Base-by-base conservation (phyloP, 2,797 vertebrate genomes). In the Betta splendens region DNA sequence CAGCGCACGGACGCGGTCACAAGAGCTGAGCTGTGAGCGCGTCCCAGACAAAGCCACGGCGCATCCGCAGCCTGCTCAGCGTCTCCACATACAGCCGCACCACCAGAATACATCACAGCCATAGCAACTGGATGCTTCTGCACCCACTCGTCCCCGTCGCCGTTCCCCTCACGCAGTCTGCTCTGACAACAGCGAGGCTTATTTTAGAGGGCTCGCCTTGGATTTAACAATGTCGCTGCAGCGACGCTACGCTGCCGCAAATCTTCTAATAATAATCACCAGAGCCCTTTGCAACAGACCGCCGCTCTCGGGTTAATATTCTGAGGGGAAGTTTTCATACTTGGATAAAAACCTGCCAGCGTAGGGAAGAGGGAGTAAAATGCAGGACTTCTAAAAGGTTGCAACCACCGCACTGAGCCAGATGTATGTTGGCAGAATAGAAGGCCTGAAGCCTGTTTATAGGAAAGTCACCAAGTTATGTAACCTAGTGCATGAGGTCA, bases 361-460 rank as follows among this genome's bases (percentile, higher is more conserved):
- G 77, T 60, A 82, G 81, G 85, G 57, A 69, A 53, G 32, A 40
- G 20, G 25, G 15, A 29, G 50, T 45, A 65, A 74, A 64, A 77
- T 37, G 25, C 37, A 35, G 21, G 50, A 56, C 58, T 77, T 77
- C 55, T 79, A 32, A 57, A 74, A 58, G 52, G 49, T 43, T 79
- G 78, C 18, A 60, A 44, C 60, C 49, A 69, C 74, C 5, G 36
- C 31, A 51, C 53, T 64, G 35, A 71, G 77, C 75, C 87, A 86
- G 80, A 80, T 84, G 71, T 52, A 57, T 43, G 67, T 55, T 87
- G 87, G 85, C 83, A 80, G 51, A 13, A 83, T 26, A 70, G 40
- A 72, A 64, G 3, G 58, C 78, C 79, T 86, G 77, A 83, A 79
- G 71, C 47, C 52, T 79, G 72, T 86, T 84, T 77, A 55, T 72